Evolutionary conservation across 2,888 invertebrate genomes (phyloP).

Genomic region (Harpalus rubripes): DNA sequence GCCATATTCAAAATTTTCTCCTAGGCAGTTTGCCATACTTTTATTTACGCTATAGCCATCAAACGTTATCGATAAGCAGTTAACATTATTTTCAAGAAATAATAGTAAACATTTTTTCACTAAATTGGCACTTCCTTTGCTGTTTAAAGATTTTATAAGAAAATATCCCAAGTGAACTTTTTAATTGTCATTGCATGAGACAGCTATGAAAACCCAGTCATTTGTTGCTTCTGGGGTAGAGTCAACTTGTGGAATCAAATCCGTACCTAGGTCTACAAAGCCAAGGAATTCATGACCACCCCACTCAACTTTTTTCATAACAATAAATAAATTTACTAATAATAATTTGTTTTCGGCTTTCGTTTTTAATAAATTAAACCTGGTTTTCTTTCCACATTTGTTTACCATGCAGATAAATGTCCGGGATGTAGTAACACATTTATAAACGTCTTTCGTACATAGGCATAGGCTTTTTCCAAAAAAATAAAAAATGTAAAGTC

Average conservation of each 20-base stretch:
- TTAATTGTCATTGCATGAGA: slow-evolving; percentile 67
- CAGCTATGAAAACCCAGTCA: slow-evolving; percentile 68
- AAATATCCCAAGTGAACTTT: slow-evolving; percentile 69
- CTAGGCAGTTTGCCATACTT: slow-evolving; percentile 61
- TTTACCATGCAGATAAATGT: no score
- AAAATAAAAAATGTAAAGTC: no score
- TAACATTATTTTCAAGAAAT: slow-evolving; percentile 56
- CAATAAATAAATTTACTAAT: slow-evolving; percentile 69
- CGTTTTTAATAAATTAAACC: no score
- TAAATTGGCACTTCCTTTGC: slow-evolving; percentile 61
- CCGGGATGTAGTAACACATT: no score
- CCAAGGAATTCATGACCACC: slow-evolving; percentile 72
- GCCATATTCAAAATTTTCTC: slow-evolving; percentile 61
- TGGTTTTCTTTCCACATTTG: no score
- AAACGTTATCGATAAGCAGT: slow-evolving; percentile 66
- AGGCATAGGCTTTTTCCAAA: no score
- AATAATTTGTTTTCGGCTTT: slow-evolving; percentile 63
- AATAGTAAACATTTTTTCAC: slow-evolving; percentile 52
- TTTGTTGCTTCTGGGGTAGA: slow-evolving; percentile 62
- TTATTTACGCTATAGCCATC: slow-evolving; percentile 65
- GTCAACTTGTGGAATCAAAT: slow-evolving; percentile 12
- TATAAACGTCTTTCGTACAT: no score
- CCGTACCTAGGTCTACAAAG: slow-evolving; percentile 69
- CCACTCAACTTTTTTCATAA: slow-evolving; percentile 71
- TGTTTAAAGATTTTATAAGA: slow-evolving; percentile 65